Base-by-base conservation (phyloP, 2,888 invertebrate species). In the Ischnus inquisitorius region DNA sequence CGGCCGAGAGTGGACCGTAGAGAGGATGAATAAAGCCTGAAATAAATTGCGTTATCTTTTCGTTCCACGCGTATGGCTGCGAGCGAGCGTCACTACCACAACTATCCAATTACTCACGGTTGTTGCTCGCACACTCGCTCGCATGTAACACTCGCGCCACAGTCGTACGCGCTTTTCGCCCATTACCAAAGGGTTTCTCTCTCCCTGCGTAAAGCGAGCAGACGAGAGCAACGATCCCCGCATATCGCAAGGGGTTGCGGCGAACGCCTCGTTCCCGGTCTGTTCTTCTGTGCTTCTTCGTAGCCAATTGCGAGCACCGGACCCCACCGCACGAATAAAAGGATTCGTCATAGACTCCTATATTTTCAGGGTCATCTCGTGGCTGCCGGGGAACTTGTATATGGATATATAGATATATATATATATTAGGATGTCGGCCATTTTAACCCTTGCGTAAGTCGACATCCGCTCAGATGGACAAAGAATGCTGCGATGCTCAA, bases 31-130 rank as follows among this genome's bases (percentile, higher is more conserved):
- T 91, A 91, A 91, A 91, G 91, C 90, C 87, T 87, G 88, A 91
- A 91, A 91, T 92, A 92, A 92, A 92, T 92, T 92, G 92, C 90
- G 92, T 92, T 92, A 92, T 92, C 92, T 92, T 92, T 91, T 91
- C 92, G 91, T 92, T 92, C 91, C 92, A 92, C 90, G 91, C 91
- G 91, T 91, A 90, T 91, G 90, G 89, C 89, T 92, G 87, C 88
- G 81, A 84, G 86, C 84, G 75, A 84, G 87, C 86, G 86, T 86
- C 86, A 87, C 87, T 83, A 86, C 85, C 87, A 86, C 86, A 69
- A 82, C 84, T 84, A 83, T 84, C 87, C 87, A 87, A 86, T 86
- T 86, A 86, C 85, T 86, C 87, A 86, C 75, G 77, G 84, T 74
- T 81, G 81, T 75, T 81, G 84, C 74, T 39, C 83, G 72, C 78